Evolutionary conservation across 23 tunicate species (phyloP).

Genomic region (Botrylloides violaceus): DNA sequence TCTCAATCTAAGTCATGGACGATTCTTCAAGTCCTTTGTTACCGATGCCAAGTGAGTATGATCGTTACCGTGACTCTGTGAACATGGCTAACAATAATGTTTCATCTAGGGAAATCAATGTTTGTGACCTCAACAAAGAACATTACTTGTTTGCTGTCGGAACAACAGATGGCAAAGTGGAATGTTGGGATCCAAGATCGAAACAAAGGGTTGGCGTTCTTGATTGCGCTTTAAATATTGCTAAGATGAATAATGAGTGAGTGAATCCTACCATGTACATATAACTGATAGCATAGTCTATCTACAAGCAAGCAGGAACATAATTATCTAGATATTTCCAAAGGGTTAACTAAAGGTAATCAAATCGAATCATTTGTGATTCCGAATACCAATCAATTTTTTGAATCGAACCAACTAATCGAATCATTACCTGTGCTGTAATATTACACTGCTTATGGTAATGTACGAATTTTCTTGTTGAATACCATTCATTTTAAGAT

Average conservation of each 20-base stretch:
- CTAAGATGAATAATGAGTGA: not conserved
- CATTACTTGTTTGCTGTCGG: slow-evolving; percentile 76
- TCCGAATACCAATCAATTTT: too few species aligned
- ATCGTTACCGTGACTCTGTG: not conserved
- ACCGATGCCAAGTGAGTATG: slow-evolving; percentile 30
- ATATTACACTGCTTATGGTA: too few species aligned
- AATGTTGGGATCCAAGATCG: slow-evolving; percentile 93
- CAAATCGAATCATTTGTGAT: too few species aligned
- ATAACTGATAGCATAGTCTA: too few species aligned
- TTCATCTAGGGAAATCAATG: slow-evolving; percentile 50
- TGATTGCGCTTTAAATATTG: slow-evolving; percentile 28
- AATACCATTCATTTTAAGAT: too few species aligned
- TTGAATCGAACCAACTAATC: too few species aligned
- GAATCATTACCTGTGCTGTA: too few species aligned
- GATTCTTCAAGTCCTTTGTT: slow-evolving; percentile 58
- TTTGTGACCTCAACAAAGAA: slow-evolving; percentile 28
- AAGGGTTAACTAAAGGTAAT: too few species aligned
- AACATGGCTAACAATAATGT: not conserved
- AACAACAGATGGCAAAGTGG: slow-evolving; percentile 66
- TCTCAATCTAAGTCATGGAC: slow-evolving; percentile 73
- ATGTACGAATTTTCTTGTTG: too few species aligned
- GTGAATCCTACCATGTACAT: too few species aligned
- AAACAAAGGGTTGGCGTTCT: slow-evolving; percentile 51
- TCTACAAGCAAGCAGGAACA: too few species aligned
- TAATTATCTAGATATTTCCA: too few species aligned